Base-by-base conservation (phyloP, 2,888 invertebrate species). In the Actias luna region DNA sequence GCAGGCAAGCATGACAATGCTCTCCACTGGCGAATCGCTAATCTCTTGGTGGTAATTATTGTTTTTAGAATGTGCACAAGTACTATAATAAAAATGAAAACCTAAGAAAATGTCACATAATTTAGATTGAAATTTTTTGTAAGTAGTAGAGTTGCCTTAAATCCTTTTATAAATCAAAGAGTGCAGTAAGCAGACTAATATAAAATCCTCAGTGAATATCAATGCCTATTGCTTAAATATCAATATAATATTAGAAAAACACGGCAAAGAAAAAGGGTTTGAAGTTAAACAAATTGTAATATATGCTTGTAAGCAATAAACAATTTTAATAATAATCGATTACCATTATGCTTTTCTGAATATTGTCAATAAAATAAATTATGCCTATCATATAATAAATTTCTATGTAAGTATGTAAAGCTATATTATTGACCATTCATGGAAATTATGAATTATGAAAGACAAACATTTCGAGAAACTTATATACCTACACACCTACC, bases 151-250 rank as follows among this genome's bases (percentile, higher is more conserved):
- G 78, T 78, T 78, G 82, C 79, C 84, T 84, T 82, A 87, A 87
- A 89, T 87, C 86, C 87, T 82, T 85, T 87, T 87, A 86, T 83
- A 82, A 82, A 78, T 86, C 85, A 82, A 85, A 87, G 87, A 88
- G 88, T 86, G 76, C 80, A 84, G 81, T 74, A 82, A 84, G 83
- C 80, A 88, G 85, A 82, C 84, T 84, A 81, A 85, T 82, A 89
- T 91, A 87, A 86, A 89, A 87, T 83, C 89, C 88, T 87, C 79
- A 76, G 86, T 82, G 90, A 89, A 83, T 88, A 86, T 90, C 87
- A 91, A 89, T 89, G 88, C 89, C 88, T 89, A 89, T 89, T 90
- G 89, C 88, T 84, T 90, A 90, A 90, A 89, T 89, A 84, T 76
- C 85, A 84, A 81, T 83, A 81, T 83, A 83, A 82, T 80, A 80